Base-by-base conservation (phyloP, 2,888 invertebrate genomes). In the Ectemnius continuus region DNA sequence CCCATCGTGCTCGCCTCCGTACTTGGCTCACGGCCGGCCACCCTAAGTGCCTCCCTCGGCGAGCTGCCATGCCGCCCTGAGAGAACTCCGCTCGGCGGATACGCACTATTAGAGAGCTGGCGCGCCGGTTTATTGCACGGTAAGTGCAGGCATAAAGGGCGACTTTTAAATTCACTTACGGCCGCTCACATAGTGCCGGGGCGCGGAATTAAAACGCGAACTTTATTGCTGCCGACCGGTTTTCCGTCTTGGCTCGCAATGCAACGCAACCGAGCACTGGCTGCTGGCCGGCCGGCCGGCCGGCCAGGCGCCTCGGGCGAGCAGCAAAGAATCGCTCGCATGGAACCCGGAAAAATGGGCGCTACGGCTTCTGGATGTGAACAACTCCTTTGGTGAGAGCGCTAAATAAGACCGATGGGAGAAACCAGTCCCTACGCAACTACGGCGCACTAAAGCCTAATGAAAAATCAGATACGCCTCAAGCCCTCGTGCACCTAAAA, bases 91-190 rank as follows among this genome's bases (percentile, higher is more conserved):
- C 84, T 83, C 85, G 84, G 84, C 85, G 75, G 74, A 75, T 78
- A 80, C 73, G 82, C 80, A 76, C 87, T 85, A 88, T 88, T 88
- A 88, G 81, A 88, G 88, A 82, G 81, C 74, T 75, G 73, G 74
- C 67, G 80, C 80, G 83, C 79, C 70, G 79, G 85, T 89, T 89
- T 89, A 89, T 86, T 84, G 87, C 86, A 81, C 88, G 79, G 84
- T 89, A 89, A 89, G 87, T 87, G 88, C 86, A 81, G 83, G 81
- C 83, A 83, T 81, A 82, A 78, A 83, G 84, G 80, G 85, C 82
- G 85, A 87, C 85, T 88, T 87, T 89, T 86, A 88, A 88, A 88
- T 88, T 88, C 87, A 87, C 87, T 88, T 87, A 86, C 78, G 8
- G 75, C 79, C 79, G 80, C 78, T 77, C 36, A 36, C 36, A 36